Percentiles rank a stretch among this genome's conserved stretches.
Conservation (phyloP, 2,113 vertebrate species). For the Nipponia nippon region DNA sequence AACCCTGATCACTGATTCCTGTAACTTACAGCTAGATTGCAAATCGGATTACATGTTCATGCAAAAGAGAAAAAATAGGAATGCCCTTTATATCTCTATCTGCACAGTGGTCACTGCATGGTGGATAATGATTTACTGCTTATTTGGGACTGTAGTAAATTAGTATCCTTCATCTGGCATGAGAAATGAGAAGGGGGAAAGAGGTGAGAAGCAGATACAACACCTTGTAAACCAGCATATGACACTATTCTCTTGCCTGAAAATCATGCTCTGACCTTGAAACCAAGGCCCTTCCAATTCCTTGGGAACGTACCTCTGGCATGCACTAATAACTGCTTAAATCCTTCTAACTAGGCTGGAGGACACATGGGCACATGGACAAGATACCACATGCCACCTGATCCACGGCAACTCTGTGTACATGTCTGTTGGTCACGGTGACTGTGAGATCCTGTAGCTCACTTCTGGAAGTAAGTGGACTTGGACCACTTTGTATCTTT, state of each 20-base stretch:
- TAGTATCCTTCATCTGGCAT: background rate
- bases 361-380: background rate
- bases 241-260: background rate
- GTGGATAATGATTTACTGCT: background rate
- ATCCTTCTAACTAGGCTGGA: background rate
- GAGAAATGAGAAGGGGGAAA: background rate
- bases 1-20: background rate
- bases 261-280: background rate
- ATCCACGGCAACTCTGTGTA: background rate
- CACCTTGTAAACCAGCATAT: background rate
- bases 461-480: background rate
- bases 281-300: background rate
- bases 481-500: background rate
- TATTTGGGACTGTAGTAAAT: background rate
- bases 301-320: background rate
- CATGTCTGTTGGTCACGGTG: accelerated
- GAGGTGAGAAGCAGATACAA: background rate
- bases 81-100: background rate
- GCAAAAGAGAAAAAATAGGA: background rate
- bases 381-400: background rate
- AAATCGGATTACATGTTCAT: background rate
- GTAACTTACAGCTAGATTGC: background rate
- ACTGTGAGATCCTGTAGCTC: background rate
- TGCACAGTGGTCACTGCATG: background rate
- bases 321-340: background rate